phyloP scores from a whole-genome alignment of 2,113 vertebrate genomes.

The Hassar affinis region DNA sequence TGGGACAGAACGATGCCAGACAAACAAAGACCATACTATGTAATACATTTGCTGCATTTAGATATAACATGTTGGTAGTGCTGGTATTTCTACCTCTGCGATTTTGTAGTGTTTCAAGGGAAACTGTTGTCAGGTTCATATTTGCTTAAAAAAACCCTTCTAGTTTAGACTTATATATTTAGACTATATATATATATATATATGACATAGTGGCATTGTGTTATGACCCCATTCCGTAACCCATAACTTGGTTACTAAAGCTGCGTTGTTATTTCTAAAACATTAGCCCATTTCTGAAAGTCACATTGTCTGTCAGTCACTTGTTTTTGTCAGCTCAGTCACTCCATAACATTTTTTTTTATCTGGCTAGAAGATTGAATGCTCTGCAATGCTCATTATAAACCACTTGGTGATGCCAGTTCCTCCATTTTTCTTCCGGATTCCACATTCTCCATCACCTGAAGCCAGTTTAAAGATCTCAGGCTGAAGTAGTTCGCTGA shows the following conservation, averaged over 20 bases:
- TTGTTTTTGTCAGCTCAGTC: background rate
- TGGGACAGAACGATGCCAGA: background rate
- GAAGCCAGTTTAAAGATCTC: background rate
- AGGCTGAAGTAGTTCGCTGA: background rate
- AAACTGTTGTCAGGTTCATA: too few relatives aligned
- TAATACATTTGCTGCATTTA: background rate
- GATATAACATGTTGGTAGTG: background rate
- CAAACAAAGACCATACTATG: background rate
- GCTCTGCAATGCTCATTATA: slow-evolving; percentile 6
- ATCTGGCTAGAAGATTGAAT: background rate
- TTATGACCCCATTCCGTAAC: background rate
- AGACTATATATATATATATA: too few relatives aligned
- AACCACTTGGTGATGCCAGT: slow-evolving; percentile 69
- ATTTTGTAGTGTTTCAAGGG: background rate
- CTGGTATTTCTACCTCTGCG: background rate
- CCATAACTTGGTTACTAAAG: background rate
- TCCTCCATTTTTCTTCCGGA: slow-evolving; percentile 34
- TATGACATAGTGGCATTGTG: background rate
- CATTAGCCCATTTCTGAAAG: too few relatives aligned
- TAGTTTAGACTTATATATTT: background rate
- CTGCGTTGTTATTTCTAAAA: too few relatives aligned
- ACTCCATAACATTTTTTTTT: background rate
- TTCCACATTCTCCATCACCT: slow-evolving; percentile 25
- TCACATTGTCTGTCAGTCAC: background rate
- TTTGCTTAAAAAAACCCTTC: background rate